Evolutionary conservation across 2,888 invertebrate genomes (phyloP), one percentile per base, ranked within the genome.

Genomic region (Spodoptera picta): DNA sequence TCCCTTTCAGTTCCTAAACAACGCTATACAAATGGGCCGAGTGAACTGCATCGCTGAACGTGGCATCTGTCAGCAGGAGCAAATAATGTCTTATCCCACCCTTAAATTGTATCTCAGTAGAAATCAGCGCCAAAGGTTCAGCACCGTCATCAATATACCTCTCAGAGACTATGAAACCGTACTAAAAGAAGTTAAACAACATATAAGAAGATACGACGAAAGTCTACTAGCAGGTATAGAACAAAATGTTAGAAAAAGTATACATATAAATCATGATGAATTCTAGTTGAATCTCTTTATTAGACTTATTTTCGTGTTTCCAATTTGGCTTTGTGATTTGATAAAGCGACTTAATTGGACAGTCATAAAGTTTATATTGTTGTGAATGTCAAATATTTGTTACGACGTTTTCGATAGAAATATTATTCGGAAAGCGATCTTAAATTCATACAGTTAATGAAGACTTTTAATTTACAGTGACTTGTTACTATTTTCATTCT

Each of bases 1-100:
- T 24, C 43, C 31, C 44, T 85, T 84, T 2, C 87, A 94, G 95
- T 69, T 85, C 14, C 83, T 95, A 3, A 86, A 88, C 79, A 87
- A 89, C 66, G 87, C 87, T 2, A 87, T 94, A 0, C 83, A 91
- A 23, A 86, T 92, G 7, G 95, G 93, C 55, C 91, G 88, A 84
- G 95, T 95, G 66, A 92, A 95, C 81, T 95, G 95, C 78, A 64
- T 92, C 6, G 82, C 81, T 4, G 93, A 94, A 31, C 87, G 93
- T 2, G 85, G 87, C 1, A 69, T 94, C 0, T 95, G 95, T 71
- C 91, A 92, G 62, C 88, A 90, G 73, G 93, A 95, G 65, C 90
- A 90, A 43, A 87, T 95, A 31, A 84, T 84, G 41, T 86, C 87
- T 57, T 95, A 95, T 73, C 95, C 95, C 0, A 87, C 91, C 0